Conservation (phyloP, 2,888 invertebrate species). For the Cyaniris semiargus region DNA sequence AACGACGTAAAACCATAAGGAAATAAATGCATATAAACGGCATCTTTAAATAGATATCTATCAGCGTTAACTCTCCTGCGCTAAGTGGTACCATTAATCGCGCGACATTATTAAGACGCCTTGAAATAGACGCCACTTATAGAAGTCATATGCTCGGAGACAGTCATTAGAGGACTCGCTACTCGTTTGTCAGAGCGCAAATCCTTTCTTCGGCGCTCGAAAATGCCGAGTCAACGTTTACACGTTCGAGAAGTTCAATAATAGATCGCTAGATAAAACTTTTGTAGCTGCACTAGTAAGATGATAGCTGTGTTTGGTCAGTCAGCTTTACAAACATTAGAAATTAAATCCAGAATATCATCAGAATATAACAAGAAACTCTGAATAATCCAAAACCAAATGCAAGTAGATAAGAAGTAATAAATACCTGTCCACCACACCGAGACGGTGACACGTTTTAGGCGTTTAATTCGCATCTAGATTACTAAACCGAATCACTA, state of each 20-base stretch:
- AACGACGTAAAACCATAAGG: neutral
- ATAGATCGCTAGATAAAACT: neutral
- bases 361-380: neutral
- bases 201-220: neutral
- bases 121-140: conserved; percentile 26
- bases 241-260: neutral
- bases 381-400: neutral
- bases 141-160: neutral
- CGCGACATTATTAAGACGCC: conserved; percentile 8
- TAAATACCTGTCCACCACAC: neutral
- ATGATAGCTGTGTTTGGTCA: neutral
- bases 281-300: neutral
- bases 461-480: conserved; percentile 9
- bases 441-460: neutral
- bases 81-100: conserved; percentile 28
- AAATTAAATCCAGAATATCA: neutral
- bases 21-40: conserved; percentile 23
- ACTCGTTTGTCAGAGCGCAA: neutral
- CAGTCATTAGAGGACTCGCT: conserved; percentile 6
- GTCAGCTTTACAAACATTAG: neutral
- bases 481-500: neutral
- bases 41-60: conserved; percentile 30
- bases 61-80: neutral
- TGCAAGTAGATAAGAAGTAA: neutral
- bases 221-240: neutral